phyloP scores from a whole-genome alignment of 1,140 invertebrate genomes.

The Neodiprion fabricii region DNA sequence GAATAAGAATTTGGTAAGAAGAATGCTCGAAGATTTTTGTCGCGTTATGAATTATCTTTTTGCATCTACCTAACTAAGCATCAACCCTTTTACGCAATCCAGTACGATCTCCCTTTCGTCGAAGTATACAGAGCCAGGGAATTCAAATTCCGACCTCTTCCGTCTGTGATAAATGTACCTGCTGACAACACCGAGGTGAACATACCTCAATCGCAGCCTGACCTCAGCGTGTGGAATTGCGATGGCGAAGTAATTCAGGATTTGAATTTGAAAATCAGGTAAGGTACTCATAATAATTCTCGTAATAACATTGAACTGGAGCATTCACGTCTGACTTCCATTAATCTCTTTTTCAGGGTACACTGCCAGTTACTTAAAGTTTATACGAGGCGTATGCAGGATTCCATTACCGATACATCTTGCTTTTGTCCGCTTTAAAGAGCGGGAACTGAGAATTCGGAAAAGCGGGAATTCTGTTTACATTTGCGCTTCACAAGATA shows the following conservation, averaged over 20 bases:
- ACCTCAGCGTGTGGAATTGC: constrained; percentile 81
- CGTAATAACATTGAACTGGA: background rate
- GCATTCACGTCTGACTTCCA: background rate
- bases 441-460: background rate
- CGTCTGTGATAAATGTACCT: constrained; percentile 44
- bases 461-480: no score
- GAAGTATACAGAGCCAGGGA: constrained; percentile 78
- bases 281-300: constrained; percentile 27
- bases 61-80: background rate
- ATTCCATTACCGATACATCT: constrained; percentile 16
- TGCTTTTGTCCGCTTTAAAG: constrained; percentile 30
- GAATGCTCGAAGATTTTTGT: background rate
- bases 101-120: constrained; percentile 80
- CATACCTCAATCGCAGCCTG: constrained; percentile 31
- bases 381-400: constrained; percentile 58
- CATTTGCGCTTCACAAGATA: no score
- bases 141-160: constrained; percentile 73
- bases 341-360: constrained; percentile 51
- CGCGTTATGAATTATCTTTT: background rate
- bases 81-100: constrained; percentile 23
- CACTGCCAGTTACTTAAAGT: constrained; percentile 67
- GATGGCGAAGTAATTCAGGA: constrained; percentile 82
- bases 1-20: constrained; percentile 66
- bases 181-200: constrained; percentile 40
- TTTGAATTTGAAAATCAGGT: constrained; percentile 75